Evolutionary conservation across 1,140 invertebrate genomes (phyloP), one percentile per base, ranked within the genome.

Genomic region (Aphis craccivora): DNA sequence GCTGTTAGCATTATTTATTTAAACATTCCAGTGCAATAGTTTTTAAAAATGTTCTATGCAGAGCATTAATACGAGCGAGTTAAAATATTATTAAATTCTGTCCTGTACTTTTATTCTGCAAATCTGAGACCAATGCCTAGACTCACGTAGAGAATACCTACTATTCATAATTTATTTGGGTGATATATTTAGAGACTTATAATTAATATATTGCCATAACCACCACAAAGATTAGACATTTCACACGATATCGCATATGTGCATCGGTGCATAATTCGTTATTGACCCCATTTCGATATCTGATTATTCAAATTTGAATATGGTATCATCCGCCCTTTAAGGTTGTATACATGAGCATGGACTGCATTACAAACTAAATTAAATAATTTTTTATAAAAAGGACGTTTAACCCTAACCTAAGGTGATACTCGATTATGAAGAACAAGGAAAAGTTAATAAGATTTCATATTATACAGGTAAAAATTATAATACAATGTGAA

Each of bases 231-330:
- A n/a, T n/a, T n/a, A n/a, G n/a, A n/a, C n/a, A n/a, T n/a, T n/a
- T n/a, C 30, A 35, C 6, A 35, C 45, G n/a, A 48, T 89, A 89
- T 89, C 87, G 35, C 48, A 7, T 40, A 51, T 37, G 53, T 89
- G 87, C 48, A 89, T 35, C 22, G 51, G 7, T 89, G 87, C 87
- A 89, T 51, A 89, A 55, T 89, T 89, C 35, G 35, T 25, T 25
- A 3, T 37, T 89, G 22, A 88, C 45, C 45, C 86, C n/a, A 88
- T 51, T 51, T 35, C 8, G 30, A 88, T 76, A 14, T 55, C 35
- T 30, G 53, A 35, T 53, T 25, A 86, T 87, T 48, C n/a, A 1
- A 43, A 86, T 86, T 45, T 45, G 30, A 86, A 43, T 25, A 40
- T 11, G 23, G 5, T 18, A 43, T 40, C 9, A 25, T n/a, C 83